Evolutionary conservation across 2,888 invertebrate genomes (phyloP).

Genomic region (Sminthurides aquaticus): DNA sequence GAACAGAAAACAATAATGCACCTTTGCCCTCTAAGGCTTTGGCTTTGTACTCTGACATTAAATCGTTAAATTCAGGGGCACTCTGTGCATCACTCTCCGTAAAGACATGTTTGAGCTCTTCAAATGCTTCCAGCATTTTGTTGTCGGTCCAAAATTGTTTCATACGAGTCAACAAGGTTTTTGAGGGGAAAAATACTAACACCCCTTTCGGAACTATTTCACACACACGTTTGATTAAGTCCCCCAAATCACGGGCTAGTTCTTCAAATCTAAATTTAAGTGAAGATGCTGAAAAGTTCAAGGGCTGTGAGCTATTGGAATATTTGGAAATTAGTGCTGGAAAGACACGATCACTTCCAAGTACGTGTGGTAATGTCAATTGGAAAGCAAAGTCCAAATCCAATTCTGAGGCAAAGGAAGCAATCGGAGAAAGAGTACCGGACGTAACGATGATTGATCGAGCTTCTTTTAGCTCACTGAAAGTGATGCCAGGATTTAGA

Average conservation of each 20-base stretch:
- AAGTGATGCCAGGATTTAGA: slow-evolving; percentile 26
- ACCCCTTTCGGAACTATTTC: slow-evolving; percentile 35
- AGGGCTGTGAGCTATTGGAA: not conserved
- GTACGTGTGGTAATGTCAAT: slow-evolving; percentile 30
- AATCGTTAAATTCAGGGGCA: slow-evolving; percentile 6
- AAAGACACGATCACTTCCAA: slow-evolving; percentile 26
- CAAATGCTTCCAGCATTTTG: slow-evolving; percentile 19
- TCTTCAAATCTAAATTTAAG: not conserved
- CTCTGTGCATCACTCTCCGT: slow-evolving; percentile 26
- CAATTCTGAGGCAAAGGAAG: slow-evolving; percentile 33
- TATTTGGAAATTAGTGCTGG: slow-evolving; percentile 7
- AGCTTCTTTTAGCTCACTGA: slow-evolving; percentile 26
- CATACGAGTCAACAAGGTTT: slow-evolving; percentile 21
- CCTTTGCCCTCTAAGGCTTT: slow-evolving; percentile 22
- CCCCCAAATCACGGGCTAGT: slow-evolving; percentile 15
- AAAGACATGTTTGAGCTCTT: slow-evolving; percentile 24
- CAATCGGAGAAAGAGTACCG: slow-evolving; percentile 34
- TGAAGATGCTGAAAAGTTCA: not conserved
- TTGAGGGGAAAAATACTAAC: slow-evolving; percentile 36
- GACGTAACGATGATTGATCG: slow-evolving; percentile 35
- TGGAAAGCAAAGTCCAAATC: slow-evolving; percentile 21
- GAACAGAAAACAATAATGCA: slow-evolving; percentile 35
- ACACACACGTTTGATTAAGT: slow-evolving; percentile 26
- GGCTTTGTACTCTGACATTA: slow-evolving; percentile 25
- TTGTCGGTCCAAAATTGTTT: slow-evolving; percentile 14